phyloP scores from a whole-genome alignment of 2,797 vertebrate species.

The Enteromius anoplus region DNA sequence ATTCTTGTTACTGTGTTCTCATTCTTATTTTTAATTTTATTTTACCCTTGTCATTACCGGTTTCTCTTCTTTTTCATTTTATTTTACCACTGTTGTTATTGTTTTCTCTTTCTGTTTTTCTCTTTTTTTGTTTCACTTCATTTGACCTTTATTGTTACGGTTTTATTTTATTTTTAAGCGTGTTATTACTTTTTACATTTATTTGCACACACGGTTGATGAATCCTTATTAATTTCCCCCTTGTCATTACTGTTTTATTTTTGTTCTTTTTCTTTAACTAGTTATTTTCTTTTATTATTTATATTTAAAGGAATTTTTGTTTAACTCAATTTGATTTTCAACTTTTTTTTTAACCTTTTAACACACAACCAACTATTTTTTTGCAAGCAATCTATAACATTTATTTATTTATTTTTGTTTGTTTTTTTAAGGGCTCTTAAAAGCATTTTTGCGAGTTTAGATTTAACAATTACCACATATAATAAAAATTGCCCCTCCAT shows the following conservation, averaged over 20 bases:
- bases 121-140: background rate
- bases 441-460: background rate
- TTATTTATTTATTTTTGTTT: background rate
- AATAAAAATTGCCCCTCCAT: background rate
- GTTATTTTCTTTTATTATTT: background rate
- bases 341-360: background rate
- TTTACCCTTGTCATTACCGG: background rate
- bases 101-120: background rate
- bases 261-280: background rate
- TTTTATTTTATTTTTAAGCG: background rate
- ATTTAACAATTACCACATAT: no score
- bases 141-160: background rate
- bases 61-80: no score
- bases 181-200: background rate
- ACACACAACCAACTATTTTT: background rate
- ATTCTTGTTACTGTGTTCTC: background rate
- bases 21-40: background rate
- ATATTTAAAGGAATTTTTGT: background rate
- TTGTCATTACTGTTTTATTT: background rate
- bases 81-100: no score
- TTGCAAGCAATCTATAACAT: background rate
- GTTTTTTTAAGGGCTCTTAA: background rate
- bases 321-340: background rate
- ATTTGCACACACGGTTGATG: background rate
- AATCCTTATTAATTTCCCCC: background rate